phyloP scores from a whole-genome alignment of 2,113 vertebrate species.

The Takifugu flavidus region DNA sequence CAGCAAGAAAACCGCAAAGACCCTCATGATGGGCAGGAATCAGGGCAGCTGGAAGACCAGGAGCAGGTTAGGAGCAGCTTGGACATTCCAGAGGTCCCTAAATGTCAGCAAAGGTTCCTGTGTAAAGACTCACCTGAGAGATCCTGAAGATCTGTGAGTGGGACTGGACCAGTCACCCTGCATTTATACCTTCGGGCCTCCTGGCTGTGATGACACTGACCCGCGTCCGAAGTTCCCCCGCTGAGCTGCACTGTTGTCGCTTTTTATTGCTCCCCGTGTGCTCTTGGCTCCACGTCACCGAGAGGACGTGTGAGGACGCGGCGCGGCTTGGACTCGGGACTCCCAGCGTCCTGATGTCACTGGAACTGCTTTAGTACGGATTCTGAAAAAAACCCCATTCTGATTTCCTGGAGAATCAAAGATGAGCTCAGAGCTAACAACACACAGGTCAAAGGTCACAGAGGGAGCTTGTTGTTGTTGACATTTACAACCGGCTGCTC shows the following conservation, averaged over 20 bases:
- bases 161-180: neutral
- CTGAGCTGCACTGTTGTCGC: slow-evolving; percentile 52
- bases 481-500: too few relatives aligned
- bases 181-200: slow-evolving; percentile 58
- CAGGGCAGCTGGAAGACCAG: slow-evolving; percentile 38
- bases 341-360: too few relatives aligned
- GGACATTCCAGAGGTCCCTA: too few relatives aligned
- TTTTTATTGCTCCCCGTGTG: slow-evolving; percentile 61
- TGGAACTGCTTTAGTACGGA: neutral
- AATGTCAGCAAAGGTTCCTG: neutral
- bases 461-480: slow-evolving; percentile 13
- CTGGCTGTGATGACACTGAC: slow-evolving; percentile 37
- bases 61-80: too few relatives aligned
- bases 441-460: slow-evolving; percentile 22
- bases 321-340: too few relatives aligned
- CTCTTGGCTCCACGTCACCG: slow-evolving; percentile 61
- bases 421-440: neutral
- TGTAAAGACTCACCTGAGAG: slow-evolving; percentile 33
- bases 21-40: slow-evolving; percentile 63
- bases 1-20: slow-evolving; percentile 51
- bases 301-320: neutral
- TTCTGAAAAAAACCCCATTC: neutral
- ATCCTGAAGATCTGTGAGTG: slow-evolving; percentile 18
- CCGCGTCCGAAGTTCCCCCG: slow-evolving; percentile 63
- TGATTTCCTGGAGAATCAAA: neutral